Percentiles rank a stretch among this genome's conserved stretches.
Conservation (phyloP, 30 jellyfish, hydroid and myxozoan species). For the Cassiopea andromeda region DNA sequence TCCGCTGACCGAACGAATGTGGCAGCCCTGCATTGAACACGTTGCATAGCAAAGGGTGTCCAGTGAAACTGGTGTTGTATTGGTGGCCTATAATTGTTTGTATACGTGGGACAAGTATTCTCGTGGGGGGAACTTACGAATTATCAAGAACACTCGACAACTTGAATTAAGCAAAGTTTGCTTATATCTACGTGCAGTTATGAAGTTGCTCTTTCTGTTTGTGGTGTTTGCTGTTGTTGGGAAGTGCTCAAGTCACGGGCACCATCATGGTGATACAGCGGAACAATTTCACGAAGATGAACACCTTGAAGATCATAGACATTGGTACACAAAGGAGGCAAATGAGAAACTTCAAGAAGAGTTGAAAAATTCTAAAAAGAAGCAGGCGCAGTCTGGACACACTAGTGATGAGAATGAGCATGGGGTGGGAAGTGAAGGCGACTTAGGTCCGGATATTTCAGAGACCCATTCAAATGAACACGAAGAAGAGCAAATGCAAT, state of each 20-base stretch:
- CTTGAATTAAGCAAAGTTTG: background rate
- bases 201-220: background rate
- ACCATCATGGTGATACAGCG: conserved; percentile 23
- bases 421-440: background rate
- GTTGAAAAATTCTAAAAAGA: conserved; percentile 16
- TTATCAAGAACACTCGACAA: background rate
- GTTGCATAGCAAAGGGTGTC: conserved; percentile 50
- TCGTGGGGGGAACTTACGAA: background rate
- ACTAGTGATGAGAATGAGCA: background rate
- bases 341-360: conserved; percentile 59
- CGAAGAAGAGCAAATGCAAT: background rate
- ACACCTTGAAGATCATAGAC: conserved; percentile 74
- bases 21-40: background rate
- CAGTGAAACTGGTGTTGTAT: conserved; percentile 20
- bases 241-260: conserved; percentile 31
- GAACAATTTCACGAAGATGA: conserved; percentile 83
- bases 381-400: background rate
- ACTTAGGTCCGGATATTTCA: background rate
- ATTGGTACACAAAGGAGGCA: conserved; percentile 89
- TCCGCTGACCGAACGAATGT: too few relatives aligned
- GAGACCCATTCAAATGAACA: background rate
- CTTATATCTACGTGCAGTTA: background rate
- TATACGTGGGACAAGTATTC: conserved; percentile 1
- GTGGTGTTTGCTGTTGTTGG: background rate
- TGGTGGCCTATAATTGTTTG: background rate